Percentiles rank a stretch among this genome's conserved stretches.
Conservation (phyloP, 2,888 invertebrate genomes). For the Achlya flavicornis region DNA sequence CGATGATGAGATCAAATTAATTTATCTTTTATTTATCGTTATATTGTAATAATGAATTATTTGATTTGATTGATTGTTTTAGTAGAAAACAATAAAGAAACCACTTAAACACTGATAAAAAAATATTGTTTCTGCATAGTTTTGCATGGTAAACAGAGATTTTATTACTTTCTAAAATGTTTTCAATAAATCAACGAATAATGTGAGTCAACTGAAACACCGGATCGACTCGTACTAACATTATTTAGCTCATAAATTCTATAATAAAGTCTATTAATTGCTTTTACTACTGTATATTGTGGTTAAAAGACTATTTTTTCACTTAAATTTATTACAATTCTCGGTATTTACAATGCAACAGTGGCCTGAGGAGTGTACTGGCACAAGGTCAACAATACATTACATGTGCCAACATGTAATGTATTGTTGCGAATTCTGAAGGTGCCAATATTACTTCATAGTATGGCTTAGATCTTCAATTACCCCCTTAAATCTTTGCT, state of each 20-base stretch:
- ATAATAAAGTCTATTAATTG: slow-evolving; percentile 3
- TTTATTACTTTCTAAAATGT: neutral
- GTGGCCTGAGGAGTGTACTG: neutral
- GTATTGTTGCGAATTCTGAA: neutral
- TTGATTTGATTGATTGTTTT: neutral
- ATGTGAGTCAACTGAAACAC: slow-evolving; percentile 9
- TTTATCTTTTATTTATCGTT: neutral
- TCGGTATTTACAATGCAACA: neutral
- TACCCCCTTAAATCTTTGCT: too few species aligned
- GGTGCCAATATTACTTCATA: neutral
- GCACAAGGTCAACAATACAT: neutral
- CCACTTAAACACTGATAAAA: neutral
- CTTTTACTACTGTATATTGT: neutral
- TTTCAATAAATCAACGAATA: neutral
- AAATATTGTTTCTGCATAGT: neutral
- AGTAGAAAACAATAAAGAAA: neutral
- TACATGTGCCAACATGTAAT: neutral
- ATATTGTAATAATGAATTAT: neutral
- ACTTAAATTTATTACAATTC: neutral
- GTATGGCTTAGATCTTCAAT: too few species aligned
- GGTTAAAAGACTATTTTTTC: neutral
- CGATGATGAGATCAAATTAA: neutral
- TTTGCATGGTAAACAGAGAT: neutral
- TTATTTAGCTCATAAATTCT: neutral
- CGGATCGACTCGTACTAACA: neutral